Conservation (phyloP, 1,140 invertebrate species). For the Drosophila grimshawi region DNA sequence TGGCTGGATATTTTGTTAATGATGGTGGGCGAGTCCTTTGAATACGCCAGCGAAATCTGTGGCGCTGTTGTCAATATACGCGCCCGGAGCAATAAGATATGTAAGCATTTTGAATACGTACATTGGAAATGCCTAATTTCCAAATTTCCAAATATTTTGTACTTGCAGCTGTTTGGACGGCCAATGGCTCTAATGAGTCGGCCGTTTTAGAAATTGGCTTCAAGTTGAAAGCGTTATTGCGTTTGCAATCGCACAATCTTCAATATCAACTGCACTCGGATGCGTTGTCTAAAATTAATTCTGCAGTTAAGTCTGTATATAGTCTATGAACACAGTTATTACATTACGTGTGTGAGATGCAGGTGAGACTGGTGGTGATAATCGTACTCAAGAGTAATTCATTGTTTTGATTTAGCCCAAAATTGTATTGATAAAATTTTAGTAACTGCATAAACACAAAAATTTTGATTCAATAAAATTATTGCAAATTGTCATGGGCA, state of each 20-base stretch:
- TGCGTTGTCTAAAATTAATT: slow-evolving; percentile 89
- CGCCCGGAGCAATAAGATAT: slow-evolving; percentile 95
- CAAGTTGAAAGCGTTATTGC: slow-evolving; percentile 93
- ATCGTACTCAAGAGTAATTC: slow-evolving; percentile 25
- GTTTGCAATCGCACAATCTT: slow-evolving; percentile 85
- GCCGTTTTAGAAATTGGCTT: slow-evolving; percentile 92
- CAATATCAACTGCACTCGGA: slow-evolving; percentile 93
- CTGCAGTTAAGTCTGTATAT: slow-evolving; percentile 66
- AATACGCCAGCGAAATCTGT: slow-evolving; percentile 95
- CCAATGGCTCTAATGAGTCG: slow-evolving; percentile 87
- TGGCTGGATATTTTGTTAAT: slow-evolving; percentile 94
- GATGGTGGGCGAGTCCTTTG: slow-evolving; percentile 98
- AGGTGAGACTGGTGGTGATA: slow-evolving; percentile 22
- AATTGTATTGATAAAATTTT: slow-evolving; percentile 28
- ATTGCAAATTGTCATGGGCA: not conserved
- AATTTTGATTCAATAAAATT: too few relatives aligned
- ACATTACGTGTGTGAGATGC: slow-evolving; percentile 23
- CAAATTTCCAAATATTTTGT: slow-evolving; percentile 85
- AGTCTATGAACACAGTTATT: slow-evolving; percentile 42
- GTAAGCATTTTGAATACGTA: slow-evolving; percentile 40
- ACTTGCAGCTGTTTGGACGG: slow-evolving; percentile 66
- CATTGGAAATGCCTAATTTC: not conserved
- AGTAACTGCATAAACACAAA: not conserved
- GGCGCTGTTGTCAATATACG: slow-evolving; percentile 98
- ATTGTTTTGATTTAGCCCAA: slow-evolving; percentile 25